A percentile compares a stretch with the other conserved stretches of the same genome.
These are phyloP conservation scores for Gnathonemus echidnorhynchus DNA, from an alignment of 2,113 vertebrate species.

Conservation along the genomic window DNA sequence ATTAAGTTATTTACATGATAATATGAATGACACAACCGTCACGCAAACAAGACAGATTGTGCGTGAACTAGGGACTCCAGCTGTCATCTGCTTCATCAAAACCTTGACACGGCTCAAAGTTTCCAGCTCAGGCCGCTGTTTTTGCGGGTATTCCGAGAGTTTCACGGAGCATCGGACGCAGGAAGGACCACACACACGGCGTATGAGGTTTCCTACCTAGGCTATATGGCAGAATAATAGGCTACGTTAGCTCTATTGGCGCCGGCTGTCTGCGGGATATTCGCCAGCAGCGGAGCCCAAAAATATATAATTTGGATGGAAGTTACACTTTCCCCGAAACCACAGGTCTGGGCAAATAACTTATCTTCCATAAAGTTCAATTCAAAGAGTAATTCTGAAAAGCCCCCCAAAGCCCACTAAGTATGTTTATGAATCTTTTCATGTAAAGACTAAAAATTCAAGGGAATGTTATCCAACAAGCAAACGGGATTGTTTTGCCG, in stretches of 20 bases:
- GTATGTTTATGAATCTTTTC: not conserved
- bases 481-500: not conserved
- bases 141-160: not conserved
- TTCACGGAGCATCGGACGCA: not conserved
- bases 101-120: not conserved
- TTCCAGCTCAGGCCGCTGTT: not conserved
- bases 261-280: constrained; percentile 16
- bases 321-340: constrained; percentile 1
- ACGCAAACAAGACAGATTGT: not conserved
- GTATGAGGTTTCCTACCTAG: not conserved
- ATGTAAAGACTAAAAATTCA: not conserved
- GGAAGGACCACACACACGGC: not conserved
- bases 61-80: not conserved
- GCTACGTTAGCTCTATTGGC: not conserved
- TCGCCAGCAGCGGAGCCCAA: not conserved
- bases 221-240: not conserved
- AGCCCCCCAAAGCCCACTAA: not conserved
- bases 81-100: not conserved
- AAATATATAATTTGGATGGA: constrained; percentile 2
- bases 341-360: constrained; percentile 10
- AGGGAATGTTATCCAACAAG: not conserved
- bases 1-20: not conserved
- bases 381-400: not conserved
- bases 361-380: not conserved
- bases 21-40: not conserved